Evolutionary conservation across 2,113 vertebrate genomes (phyloP).

Genomic region (Eupsittula cactorum): DNA sequence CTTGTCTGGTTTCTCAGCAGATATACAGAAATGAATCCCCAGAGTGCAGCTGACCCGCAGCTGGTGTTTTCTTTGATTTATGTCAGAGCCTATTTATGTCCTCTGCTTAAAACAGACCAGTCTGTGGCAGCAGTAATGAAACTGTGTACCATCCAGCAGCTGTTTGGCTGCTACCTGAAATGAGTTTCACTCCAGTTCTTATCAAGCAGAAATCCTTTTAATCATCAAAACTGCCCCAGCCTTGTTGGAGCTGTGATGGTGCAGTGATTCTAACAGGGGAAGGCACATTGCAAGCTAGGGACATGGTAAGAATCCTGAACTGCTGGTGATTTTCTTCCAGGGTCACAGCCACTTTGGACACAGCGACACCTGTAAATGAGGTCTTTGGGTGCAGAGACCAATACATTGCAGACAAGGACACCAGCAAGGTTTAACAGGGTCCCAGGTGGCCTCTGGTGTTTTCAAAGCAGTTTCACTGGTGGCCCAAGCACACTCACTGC

Average conservation of each 20-base stretch:
- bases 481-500: not conserved
- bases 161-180: conserved; percentile 59
- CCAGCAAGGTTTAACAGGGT: not conserved
- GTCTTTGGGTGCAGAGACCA: not conserved
- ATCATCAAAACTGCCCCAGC: conserved; percentile 21
- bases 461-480: not conserved
- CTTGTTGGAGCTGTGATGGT: not conserved
- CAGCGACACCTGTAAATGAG: not conserved
- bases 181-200: conserved; percentile 63
- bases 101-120: conserved; percentile 63
- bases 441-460: not conserved
- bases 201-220: conserved; percentile 54
- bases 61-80: conserved; percentile 66
- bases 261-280: not conserved
- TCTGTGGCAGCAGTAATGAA: conserved; percentile 53
- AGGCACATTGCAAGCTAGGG: not conserved
- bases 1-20: not conserved
- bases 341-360: not conserved
- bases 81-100: conserved; percentile 55
- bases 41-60: conserved; percentile 8
- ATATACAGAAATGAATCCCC: not conserved
- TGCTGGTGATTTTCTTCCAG: not conserved
- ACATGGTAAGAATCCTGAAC: not conserved
- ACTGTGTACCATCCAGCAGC: conserved; percentile 55
- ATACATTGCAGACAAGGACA: not conserved